phyloP scores from a whole-genome alignment of 1,140 invertebrate species.

The Drosophila serrata region DNA sequence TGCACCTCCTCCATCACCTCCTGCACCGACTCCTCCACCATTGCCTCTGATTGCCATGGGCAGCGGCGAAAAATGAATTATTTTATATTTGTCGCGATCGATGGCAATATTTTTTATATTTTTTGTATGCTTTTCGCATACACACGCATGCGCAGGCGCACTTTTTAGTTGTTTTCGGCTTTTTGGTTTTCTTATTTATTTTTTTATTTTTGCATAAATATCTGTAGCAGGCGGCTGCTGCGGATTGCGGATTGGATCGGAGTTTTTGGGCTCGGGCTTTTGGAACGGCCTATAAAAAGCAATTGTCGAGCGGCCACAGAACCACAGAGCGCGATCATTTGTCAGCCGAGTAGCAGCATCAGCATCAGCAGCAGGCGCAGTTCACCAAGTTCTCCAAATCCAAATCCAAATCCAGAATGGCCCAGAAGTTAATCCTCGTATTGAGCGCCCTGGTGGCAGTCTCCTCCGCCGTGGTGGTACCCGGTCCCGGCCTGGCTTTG shows the following conservation, averaged over 20 bases:
- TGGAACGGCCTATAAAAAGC: slow-evolving; percentile 76
- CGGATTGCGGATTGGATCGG: slow-evolving; percentile 35
- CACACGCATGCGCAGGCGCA: slow-evolving; percentile 72
- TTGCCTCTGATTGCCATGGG: slow-evolving; percentile 64
- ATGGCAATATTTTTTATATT: slow-evolving; percentile 40
- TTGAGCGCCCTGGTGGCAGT: slow-evolving; percentile 73
- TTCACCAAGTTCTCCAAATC: slow-evolving; percentile 18
- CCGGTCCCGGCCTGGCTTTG: slow-evolving; percentile 63
- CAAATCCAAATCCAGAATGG: slow-evolving; percentile 54
- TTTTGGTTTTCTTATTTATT: slow-evolving; percentile 32
- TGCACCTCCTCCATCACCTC: neutral
- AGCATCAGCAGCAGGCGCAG: slow-evolving; percentile 38
- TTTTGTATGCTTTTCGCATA: too few relatives aligned
- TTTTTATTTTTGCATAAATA: slow-evolving; percentile 79
- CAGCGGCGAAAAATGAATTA: slow-evolving; percentile 81
- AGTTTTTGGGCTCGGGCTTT: slow-evolving; percentile 63
- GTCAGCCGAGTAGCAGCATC: slow-evolving; percentile 71
- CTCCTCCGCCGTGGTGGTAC: slow-evolving; percentile 72
- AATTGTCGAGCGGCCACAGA: slow-evolving; percentile 76
- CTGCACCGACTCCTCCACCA: neutral
- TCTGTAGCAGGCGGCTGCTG: slow-evolving; percentile 68
- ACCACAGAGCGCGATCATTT: slow-evolving; percentile 84
- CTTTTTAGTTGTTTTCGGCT: slow-evolving; percentile 68
- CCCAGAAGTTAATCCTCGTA: slow-evolving; percentile 73
- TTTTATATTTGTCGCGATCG: slow-evolving; percentile 76